Conservation (phyloP, 2,113 vertebrate genomes). For the Podiceps cristatus region DNA sequence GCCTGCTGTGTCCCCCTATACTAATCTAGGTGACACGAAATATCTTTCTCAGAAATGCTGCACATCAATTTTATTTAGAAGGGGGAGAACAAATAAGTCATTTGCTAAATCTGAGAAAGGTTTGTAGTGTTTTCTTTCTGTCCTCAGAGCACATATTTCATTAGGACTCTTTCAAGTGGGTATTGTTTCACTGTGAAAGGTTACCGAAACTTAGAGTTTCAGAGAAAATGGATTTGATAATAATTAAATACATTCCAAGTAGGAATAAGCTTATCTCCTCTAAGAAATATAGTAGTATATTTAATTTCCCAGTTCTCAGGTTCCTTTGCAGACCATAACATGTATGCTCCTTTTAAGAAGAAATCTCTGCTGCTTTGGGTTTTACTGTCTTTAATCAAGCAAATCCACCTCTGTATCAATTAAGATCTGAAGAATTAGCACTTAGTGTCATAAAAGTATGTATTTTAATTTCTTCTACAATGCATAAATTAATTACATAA, state of each 20-base stretch:
- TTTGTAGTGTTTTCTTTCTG: background rate
- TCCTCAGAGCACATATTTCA: background rate
- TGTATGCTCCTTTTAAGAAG: background rate
- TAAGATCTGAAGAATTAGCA: slow-evolving; percentile 58
- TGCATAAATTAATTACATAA: slow-evolving; percentile 36
- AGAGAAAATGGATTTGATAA: background rate
- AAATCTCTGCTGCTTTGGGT: background rate
- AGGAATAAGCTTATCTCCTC: background rate
- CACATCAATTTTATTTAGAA: background rate
- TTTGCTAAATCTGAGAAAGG: background rate
- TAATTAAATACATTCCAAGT: slow-evolving; percentile 7
- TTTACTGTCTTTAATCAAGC: slow-evolving; percentile 53
- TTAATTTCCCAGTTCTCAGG: slow-evolving; percentile 25
- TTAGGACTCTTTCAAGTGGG: background rate
- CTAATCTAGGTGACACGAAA: background rate
- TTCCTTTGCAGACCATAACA: slow-evolving; percentile 9
- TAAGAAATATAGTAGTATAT: slow-evolving; percentile 1
- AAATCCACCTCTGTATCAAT: slow-evolving; percentile 10
- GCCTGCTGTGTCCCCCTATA: background rate
- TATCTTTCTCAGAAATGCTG: background rate
- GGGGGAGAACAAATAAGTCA: background rate
- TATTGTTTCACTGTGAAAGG: background rate
- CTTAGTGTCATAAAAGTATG: slow-evolving; percentile 34
- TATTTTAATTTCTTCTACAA: slow-evolving; percentile 36
- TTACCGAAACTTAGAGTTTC: background rate